Conservation (phyloP, 2,797 vertebrate genomes). For the Scolopax bukidnonensis region DNA sequence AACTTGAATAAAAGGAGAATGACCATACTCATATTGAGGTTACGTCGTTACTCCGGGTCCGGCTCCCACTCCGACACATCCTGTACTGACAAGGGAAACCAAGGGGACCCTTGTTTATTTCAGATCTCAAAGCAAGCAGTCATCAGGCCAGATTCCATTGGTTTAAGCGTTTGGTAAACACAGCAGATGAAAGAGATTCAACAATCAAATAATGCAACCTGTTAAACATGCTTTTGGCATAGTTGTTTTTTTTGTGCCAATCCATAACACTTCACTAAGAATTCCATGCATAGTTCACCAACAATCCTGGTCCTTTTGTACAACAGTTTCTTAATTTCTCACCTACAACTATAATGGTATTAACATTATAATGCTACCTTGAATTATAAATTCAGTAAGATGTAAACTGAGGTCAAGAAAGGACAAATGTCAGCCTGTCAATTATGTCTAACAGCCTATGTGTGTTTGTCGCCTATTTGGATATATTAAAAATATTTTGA, state of each 20-base stretch:
- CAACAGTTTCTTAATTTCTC: neutral
- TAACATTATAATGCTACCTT: neutral
- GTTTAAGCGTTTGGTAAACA: neutral
- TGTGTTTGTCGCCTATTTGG: conserved; percentile 33
- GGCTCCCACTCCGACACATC: too few species aligned
- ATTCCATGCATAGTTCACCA: neutral
- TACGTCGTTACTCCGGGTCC: too few species aligned
- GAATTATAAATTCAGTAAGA: neutral
- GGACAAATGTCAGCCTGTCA: conserved; percentile 13
- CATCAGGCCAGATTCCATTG: neutral
- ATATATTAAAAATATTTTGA: conserved; percentile 49
- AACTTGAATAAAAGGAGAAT: too few species aligned
- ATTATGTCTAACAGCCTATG: conserved; percentile 9
- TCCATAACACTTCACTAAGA: neutral
- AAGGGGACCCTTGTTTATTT: neutral
- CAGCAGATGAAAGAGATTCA: neutral
- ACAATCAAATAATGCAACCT: neutral
- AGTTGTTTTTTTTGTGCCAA: neutral
- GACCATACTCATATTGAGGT: too few species aligned
- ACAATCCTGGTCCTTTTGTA: neutral
- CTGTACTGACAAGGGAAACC: neutral
- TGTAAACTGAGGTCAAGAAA: conserved; percentile 8
- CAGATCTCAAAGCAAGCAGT: neutral
- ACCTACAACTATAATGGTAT: neutral
- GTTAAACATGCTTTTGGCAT: neutral